Evolutionary conservation across 2,797 vertebrate genomes (phyloP), one percentile per base, ranked within the genome.

Genomic region (Falco naumanni): DNA sequence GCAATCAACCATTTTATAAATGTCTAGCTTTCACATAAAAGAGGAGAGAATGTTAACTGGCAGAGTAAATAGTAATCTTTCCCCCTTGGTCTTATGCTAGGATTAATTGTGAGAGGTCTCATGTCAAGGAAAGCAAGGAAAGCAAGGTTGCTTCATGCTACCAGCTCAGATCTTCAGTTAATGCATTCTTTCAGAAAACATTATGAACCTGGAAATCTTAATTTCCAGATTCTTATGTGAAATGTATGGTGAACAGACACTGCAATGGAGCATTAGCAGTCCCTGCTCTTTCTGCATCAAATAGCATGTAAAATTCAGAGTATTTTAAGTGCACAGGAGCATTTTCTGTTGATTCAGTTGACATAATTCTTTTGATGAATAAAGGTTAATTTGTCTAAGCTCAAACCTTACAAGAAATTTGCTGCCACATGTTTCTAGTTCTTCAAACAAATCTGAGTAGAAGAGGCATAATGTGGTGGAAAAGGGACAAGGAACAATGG

Each of bases 81-180:
- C 1, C 13, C 3, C 2, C 1, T 5, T 14, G 29, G 34, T 37
- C 1, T 70, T 69, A 33, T 33, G 28, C 9, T 11, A 77, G 13
- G 6, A 63, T 66, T 69, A 48, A 31, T 51, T n/a, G 3, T 41
- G 39, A 83, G 39, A 83, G 11, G 13, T 57, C 29, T 78, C 14
- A n/a, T 16, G 22, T 41, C 16, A 53, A 37, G 37, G 37, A 39
- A 39, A 37, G 37, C 37, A 72, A 84, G 4, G 10, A 70, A 74
- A 51, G 3, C 3, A 74, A 70, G 17, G 37, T 71, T 84, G 0
- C 37, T 13, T 50, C 5, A 0, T 65, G 13, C 43, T 83, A 83
- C 20, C 17, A 74, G 24, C 43, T 77, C 39, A 63, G 15, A n/a
- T 51, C 21, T 45, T 80, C 64, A 66, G 14, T 41, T 31, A 84